Base-by-base conservation (phyloP, 2,113 vertebrate genomes). In the Zapus hudsonius region DNA sequence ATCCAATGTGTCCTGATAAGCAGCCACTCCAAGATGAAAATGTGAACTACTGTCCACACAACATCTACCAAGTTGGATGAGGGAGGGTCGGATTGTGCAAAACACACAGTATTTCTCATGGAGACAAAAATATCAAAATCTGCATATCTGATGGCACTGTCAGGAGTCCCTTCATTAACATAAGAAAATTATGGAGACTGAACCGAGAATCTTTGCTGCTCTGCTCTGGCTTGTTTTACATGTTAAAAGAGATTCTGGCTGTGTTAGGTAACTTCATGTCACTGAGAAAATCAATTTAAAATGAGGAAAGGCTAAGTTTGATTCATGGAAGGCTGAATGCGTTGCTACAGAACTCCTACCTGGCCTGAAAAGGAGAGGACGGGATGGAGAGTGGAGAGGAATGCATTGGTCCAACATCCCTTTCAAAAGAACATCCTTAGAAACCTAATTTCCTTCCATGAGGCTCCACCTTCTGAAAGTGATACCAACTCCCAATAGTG, bases 1-100 rank as follows among this genome's bases (percentile, higher is more conserved):
- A 87, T 40, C 75, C 40, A 69, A 17, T 55, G 23, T 80, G 27
- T 95, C 11, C 57, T 47, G 7, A 90, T 72, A 81, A 72, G 64
- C 11, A 83, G 82, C 92, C 89, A 91, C 22, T 44, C 12, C 8
- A 76, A 3, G 3, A 22, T 70, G 8, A 29, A 83, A 66, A 47
- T 57, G 31, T 3, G 36, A 63, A 20, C 15, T 9, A 61, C 52
- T 52, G 12, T 15, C 52, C 16, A 15, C 52, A 52, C 22, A 52
- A 22, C 10, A 20, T 74, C 36, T 84, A 12, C 13, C 57, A 72
- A 55, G 10, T 31, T 42, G 23, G 22, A 67, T 76, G 6, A 91
- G 73, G 33, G 7, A 90, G 13, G 2, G 36, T 22, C 9, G 7
- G 9, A 17, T 1, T 27, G 22, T 27, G 31, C 16, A 12, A 7